A percentile compares a stretch with the other conserved stretches of the same genome.
phyloP scores from a whole-genome alignment of 37 sponge, comb jelly and placozoan genomes.

The Eunapius fragilis region DNA sequence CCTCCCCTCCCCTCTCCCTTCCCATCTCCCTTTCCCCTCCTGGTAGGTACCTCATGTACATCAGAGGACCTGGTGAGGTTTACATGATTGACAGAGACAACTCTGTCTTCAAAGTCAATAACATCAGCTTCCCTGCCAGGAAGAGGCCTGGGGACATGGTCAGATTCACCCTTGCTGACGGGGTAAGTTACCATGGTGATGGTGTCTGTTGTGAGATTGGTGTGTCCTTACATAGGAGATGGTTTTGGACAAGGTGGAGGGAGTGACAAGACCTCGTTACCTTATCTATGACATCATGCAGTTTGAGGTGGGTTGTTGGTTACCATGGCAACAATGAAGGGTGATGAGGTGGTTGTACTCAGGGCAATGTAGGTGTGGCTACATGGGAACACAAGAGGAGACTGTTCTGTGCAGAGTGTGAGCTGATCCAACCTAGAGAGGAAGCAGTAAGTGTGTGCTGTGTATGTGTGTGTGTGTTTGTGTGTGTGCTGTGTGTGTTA shows the following conservation, averaged over 20 bases:
- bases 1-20: slow-evolving; percentile 10
- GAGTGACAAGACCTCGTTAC: slow-evolving; percentile 60
- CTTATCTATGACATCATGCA: slow-evolving; percentile 95
- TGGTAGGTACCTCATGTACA: slow-evolving; percentile 86
- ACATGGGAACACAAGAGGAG: slow-evolving; percentile 68
- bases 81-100: slow-evolving; percentile 94
- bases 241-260: slow-evolving; percentile 83
- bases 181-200: slow-evolving; percentile 49
- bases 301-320: slow-evolving; percentile 65
- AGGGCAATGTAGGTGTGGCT: slow-evolving; percentile 62
- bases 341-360: not conserved
- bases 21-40: not conserved
- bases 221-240: slow-evolving; percentile 62
- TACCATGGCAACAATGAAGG: not conserved
- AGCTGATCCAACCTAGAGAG: slow-evolving; percentile 88
- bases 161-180: slow-evolving; percentile 84
- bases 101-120: slow-evolving; percentile 64
- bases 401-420: slow-evolving; percentile 64
- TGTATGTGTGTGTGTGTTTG: not conserved
- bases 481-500: too few relatives aligned
- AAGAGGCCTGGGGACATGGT: slow-evolving; percentile 44
- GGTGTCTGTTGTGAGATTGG: not conserved
- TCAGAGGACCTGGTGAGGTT: slow-evolving; percentile 54
- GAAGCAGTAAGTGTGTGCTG: slow-evolving; percentile 60
- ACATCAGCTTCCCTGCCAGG: slow-evolving; percentile 70